Percentiles rank a stretch among this genome's conserved stretches.
phyloP scores from a whole-genome alignment of 2,888 invertebrate genomes.

The Heliconius ethilla region DNA sequence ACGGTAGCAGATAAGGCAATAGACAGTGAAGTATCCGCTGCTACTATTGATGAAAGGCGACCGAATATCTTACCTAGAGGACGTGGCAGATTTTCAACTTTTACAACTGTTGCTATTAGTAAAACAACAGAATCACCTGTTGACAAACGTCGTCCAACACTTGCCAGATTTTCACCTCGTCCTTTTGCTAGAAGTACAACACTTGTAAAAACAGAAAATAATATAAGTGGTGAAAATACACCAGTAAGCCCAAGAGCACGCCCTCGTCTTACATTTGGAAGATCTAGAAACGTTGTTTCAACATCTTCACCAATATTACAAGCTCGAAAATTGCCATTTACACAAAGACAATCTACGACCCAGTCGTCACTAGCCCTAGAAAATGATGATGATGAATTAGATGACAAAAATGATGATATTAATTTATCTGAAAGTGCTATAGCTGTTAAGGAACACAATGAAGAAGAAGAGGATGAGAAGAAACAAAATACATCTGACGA shows the following conservation, averaged over 20 bases:
- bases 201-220: conserved; percentile 47
- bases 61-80: conserved; percentile 67
- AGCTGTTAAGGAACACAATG: conserved; percentile 74
- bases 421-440: conserved; percentile 77
- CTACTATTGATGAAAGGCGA: conserved; percentile 67
- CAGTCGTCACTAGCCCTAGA: conserved; percentile 51
- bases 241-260: conserved; percentile 51
- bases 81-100: conserved; percentile 63
- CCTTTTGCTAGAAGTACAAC: conserved; percentile 64
- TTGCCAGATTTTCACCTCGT: conserved; percentile 72
- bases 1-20: conserved; percentile 56
- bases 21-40: conserved; percentile 73
- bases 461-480: conserved; percentile 53
- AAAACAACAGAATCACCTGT: conserved; percentile 53
- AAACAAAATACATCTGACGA: conserved; percentile 57
- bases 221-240: conserved; percentile 49
- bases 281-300: conserved; percentile 55
- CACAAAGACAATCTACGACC: conserved; percentile 60
- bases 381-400: conserved; percentile 61
- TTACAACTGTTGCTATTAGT: conserved; percentile 57
- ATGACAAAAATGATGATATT: conserved; percentile 70
- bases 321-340: conserved; percentile 65
- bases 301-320: conserved; percentile 50
- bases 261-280: conserved; percentile 58
- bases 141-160: conserved; percentile 61